These are phyloP conservation scores for Shinisaurus crocodilurus DNA, from an alignment of 2,113 vertebrate species.

Conservation along the genomic window DNA sequence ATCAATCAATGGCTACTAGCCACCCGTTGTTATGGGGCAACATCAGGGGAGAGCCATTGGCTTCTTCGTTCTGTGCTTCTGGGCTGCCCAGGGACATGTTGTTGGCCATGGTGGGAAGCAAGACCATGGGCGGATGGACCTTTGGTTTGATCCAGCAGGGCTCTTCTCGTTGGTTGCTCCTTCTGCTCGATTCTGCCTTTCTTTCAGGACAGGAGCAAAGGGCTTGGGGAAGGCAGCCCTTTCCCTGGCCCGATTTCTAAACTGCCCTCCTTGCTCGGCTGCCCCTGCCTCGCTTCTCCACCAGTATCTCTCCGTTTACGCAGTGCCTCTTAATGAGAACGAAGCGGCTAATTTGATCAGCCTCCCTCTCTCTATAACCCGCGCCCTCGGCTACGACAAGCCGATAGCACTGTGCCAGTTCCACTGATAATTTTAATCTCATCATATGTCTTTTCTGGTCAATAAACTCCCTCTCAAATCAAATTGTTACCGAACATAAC, in stretches of 20 bases:
- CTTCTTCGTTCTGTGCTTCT: not conserved
- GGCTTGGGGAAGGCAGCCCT: no score
- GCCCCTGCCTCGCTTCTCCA: constrained; percentile 39
- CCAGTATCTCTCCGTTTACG: constrained; percentile 69
- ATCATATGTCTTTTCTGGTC: constrained; percentile 94
- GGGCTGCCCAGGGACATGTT: not conserved
- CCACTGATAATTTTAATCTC: constrained; percentile 86
- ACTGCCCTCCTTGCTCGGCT: constrained; percentile 15
- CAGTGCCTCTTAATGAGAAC: constrained; percentile 81
- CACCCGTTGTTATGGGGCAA: no score
- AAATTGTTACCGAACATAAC: constrained; percentile 89
- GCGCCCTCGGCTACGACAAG: constrained; percentile 59
- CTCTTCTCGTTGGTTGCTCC: not conserved
- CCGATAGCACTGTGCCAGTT: constrained; percentile 73
- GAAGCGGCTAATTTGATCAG: constrained; percentile 83
- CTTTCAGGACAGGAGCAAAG: no score
- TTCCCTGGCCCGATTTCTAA: constrained; percentile 4
- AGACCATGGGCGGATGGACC: not conserved
- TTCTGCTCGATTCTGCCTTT: not conserved
- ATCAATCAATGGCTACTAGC: no score
- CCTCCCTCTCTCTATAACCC: constrained; percentile 65
- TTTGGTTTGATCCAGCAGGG: not conserved
- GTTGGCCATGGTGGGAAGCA: not conserved
- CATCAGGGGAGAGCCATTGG: not conserved
- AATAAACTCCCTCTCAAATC: constrained; percentile 91